Evolutionary conservation across 2,888 invertebrate genomes (phyloP).

Genomic region (Venusia cambrica): DNA sequence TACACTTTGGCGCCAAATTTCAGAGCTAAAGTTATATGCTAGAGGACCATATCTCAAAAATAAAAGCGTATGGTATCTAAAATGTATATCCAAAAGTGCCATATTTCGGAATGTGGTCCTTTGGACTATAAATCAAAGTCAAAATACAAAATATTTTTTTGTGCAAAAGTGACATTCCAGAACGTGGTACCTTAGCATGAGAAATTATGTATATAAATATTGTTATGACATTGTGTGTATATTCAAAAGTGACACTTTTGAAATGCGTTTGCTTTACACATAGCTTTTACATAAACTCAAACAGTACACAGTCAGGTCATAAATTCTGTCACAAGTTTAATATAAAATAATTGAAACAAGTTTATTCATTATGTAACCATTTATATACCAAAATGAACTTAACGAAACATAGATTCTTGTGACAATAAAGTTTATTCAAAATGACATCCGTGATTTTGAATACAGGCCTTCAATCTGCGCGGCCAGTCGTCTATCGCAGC

Average conservation of each 20-base stretch:
- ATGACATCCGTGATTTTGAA: too few relatives aligned
- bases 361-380: too few relatives aligned
- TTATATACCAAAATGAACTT: too few relatives aligned
- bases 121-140: constrained; percentile 1
- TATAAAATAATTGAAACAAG: too few relatives aligned
- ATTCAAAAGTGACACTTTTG: constrained; percentile 1
- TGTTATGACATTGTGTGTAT: constrained; percentile 2
- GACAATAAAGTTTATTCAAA: too few relatives aligned
- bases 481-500: too few relatives aligned
- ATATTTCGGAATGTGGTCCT: background rate
- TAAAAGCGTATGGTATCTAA: background rate
- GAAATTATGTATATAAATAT: background rate
- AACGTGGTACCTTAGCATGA: constrained; percentile 1
- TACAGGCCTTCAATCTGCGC: too few relatives aligned
- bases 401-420: too few relatives aligned
- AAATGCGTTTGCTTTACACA: too few relatives aligned
- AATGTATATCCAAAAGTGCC: background rate
- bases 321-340: too few relatives aligned
- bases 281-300: too few relatives aligned
- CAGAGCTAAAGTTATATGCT: constrained; percentile 1
- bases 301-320: too few relatives aligned
- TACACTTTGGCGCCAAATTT: constrained; percentile 2
- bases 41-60: constrained; percentile 1
- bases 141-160: background rate
- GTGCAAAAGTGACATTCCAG: constrained; percentile 1